Conservation (phyloP, 1,140 invertebrate genomes). For the Asobara japonica region DNA sequence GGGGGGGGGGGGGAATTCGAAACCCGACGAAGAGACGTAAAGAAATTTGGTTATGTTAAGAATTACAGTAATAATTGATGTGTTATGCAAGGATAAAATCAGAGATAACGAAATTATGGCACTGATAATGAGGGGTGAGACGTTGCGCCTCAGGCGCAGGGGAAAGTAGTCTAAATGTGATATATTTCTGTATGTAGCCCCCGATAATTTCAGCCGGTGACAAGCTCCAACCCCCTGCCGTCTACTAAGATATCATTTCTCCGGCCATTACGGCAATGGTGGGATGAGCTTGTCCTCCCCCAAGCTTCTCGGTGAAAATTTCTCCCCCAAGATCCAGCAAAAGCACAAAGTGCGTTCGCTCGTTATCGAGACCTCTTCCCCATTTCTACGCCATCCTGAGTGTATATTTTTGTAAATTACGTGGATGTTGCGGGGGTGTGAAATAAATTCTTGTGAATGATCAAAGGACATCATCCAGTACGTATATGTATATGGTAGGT, state of each 20-base stretch:
- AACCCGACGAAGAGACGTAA: too few relatives aligned
- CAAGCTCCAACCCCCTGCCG: neutral
- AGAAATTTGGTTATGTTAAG: too few relatives aligned
- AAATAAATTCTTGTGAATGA: too few relatives aligned
- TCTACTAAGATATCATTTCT: neutral
- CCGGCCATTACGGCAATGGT: neutral
- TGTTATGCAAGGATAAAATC: neutral
- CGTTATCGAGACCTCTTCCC: neutral
- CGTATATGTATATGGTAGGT: too few relatives aligned
- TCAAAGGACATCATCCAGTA: too few relatives aligned
- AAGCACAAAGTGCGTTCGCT: slow-evolving; percentile 6
- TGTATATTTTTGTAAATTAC: neutral
- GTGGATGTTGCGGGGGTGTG: too few relatives aligned
- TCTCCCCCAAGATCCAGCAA: neutral
- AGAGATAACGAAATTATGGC: neutral
- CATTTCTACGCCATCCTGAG: neutral
- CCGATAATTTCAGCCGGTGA: neutral
- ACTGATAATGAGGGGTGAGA: neutral
- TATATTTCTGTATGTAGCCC: neutral
- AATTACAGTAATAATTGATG: too few relatives aligned
- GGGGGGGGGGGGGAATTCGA: too few relatives aligned
- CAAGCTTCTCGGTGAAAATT: neutral
- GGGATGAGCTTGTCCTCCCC: neutral
- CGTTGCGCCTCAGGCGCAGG: neutral
- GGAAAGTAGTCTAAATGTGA: neutral